Conservation (phyloP, 2,888 invertebrate species). For the Trachelus tabidus region DNA sequence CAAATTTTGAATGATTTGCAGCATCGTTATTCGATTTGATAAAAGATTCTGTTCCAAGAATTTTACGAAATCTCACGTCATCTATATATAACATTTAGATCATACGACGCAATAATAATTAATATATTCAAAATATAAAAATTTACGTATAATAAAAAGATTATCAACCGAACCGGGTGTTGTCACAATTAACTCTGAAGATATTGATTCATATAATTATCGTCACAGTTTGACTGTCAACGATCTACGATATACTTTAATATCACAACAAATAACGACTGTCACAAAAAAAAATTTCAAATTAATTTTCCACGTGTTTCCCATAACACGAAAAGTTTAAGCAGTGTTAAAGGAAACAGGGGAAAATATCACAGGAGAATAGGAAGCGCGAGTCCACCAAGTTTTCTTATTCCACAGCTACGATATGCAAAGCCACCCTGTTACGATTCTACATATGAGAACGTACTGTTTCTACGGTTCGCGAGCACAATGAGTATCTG, state of each 20-base stretch:
- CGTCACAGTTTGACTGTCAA: background rate
- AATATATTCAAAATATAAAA: background rate
- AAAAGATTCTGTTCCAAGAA: background rate
- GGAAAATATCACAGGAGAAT: background rate
- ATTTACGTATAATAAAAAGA: background rate
- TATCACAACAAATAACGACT: background rate
- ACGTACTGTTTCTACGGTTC: background rate
- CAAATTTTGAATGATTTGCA: background rate
- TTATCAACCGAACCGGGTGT: background rate
- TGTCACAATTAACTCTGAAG: background rate
- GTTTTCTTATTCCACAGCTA: background rate
- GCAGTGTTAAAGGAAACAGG: background rate
- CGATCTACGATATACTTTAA: background rate
- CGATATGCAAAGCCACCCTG: background rate
- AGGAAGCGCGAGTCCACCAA: background rate
- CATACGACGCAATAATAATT: background rate
- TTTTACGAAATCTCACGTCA: background rate
- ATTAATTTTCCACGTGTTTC: background rate
- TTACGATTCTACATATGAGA: background rate
- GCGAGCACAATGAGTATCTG: background rate
- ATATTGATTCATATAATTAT: too few relatives aligned
- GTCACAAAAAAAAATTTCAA: too few relatives aligned
- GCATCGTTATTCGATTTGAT: background rate
- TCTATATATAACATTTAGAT: background rate
- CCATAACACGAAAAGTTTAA: background rate